A percentile compares a stretch with the other conserved stretches of the same genome.
phyloP scores from a whole-genome alignment of 2,797 vertebrate genomes.

The Tamandua tetradactyla region DNA sequence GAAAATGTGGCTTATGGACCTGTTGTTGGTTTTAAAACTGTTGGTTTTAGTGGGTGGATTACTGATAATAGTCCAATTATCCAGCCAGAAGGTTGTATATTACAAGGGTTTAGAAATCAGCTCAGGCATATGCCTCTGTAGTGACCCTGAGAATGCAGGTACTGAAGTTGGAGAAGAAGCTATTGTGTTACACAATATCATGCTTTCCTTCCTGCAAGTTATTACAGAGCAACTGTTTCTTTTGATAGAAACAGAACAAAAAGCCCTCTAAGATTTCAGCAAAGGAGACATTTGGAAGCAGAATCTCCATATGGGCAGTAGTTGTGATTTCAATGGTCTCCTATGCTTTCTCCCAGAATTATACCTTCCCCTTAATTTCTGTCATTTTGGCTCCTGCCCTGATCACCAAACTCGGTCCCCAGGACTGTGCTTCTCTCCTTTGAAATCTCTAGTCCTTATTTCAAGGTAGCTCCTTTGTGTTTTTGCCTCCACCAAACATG shows the following conservation, averaged over 20 bases:
- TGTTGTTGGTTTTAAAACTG: neutral
- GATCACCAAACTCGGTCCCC: neutral
- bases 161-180: neutral
- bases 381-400: neutral
- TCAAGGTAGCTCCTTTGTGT: neutral
- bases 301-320: neutral
- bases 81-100: neutral
- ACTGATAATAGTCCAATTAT: neutral
- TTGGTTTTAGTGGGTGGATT: neutral
- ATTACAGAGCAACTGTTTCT: neutral
- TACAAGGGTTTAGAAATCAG: neutral
- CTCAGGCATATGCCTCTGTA: neutral
- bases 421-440: neutral
- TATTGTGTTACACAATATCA: neutral
- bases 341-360: neutral
- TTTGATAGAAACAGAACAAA: neutral
- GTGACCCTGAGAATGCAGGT: neutral
- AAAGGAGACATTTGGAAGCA: neutral
- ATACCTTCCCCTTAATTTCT: neutral
- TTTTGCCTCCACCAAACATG: neutral
- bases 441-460: neutral
- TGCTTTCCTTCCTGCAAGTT: too few species aligned
- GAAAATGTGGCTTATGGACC: neutral
- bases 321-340: neutral
- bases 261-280: neutral